Evolutionary conservation across 37 sponge, comb jelly and placozoan species (phyloP).

Genomic region (Eunapius fragilis): DNA sequence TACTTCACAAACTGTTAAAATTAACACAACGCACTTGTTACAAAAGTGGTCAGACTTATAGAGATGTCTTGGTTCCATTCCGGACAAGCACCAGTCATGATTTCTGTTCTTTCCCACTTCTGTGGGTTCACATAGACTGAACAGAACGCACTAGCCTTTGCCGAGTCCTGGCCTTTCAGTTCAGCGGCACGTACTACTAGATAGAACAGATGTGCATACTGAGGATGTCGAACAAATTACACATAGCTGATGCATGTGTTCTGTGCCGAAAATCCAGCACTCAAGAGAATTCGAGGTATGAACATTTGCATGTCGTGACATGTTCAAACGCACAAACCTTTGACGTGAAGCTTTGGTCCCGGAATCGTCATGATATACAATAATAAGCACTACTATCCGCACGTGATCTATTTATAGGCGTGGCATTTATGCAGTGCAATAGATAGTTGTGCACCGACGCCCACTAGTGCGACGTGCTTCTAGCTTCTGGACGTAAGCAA

Average conservation of each 20-base stretch:
- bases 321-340: background rate
- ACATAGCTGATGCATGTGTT: no score
- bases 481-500: background rate
- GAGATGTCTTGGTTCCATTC: background rate
- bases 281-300: no score
- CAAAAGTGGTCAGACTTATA: background rate
- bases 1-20: background rate
- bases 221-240: no score
- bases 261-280: no score
- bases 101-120: background rate
- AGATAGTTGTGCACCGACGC: background rate
- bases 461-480: background rate
- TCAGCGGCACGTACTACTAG: background rate
- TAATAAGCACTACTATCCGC: no score
- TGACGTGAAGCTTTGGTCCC: background rate
- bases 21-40: background rate
- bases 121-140: background rate
- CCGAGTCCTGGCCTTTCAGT: background rate
- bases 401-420: background rate
- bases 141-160: background rate
- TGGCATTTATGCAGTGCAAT: background rate
- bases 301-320: no score
- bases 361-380: no score
- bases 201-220: background rate
- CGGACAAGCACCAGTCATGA: background rate